phyloP scores from a whole-genome alignment of 1,140 invertebrate genomes.

The Hylaeus anthracinus region DNA sequence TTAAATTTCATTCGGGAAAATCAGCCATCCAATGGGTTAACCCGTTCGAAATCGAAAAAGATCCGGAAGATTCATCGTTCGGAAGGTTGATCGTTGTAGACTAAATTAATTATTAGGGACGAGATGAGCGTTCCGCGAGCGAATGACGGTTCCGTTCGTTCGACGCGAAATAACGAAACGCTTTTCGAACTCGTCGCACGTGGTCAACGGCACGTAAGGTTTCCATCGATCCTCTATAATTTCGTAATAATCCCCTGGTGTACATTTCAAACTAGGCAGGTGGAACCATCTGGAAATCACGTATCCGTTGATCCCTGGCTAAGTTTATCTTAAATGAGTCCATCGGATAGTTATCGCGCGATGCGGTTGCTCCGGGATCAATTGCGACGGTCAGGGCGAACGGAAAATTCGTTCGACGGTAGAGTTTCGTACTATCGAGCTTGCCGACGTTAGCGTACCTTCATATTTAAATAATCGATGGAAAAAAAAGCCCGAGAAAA shows the following conservation, averaged over 20 bases:
- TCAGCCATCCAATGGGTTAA: too few relatives aligned
- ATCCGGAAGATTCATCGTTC: background rate
- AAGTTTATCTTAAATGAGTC: constrained; percentile 67
- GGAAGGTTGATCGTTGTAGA: constrained; percentile 2
- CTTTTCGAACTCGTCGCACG: constrained; percentile 52
- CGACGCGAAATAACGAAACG: constrained; percentile 57
- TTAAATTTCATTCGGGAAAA: too few relatives aligned
- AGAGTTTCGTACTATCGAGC: constrained; percentile 6
- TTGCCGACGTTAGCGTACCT: constrained; percentile 4
- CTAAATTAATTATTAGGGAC: constrained; percentile 49
- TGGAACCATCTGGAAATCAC: constrained; percentile 63
- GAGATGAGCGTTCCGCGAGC: constrained; percentile 11
- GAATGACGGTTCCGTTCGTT: constrained; percentile 30
- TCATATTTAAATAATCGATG: constrained; percentile 23
- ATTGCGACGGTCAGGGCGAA: constrained; percentile 49
- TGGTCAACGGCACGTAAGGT: constrained; percentile 30
- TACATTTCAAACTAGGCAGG: constrained; percentile 46
- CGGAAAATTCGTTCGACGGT: constrained; percentile 55
- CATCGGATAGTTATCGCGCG: constrained; percentile 50
- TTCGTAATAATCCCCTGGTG: constrained; percentile 69
- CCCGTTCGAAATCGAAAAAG: background rate
- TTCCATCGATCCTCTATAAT: constrained; percentile 68
- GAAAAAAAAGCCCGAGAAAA: too few relatives aligned
- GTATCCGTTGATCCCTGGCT: constrained; percentile 61
- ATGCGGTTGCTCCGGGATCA: constrained; percentile 45